These are phyloP conservation scores for Norana najaformis DNA, from an alignment of 2,888 invertebrate species.

Conservation along the genomic window DNA sequence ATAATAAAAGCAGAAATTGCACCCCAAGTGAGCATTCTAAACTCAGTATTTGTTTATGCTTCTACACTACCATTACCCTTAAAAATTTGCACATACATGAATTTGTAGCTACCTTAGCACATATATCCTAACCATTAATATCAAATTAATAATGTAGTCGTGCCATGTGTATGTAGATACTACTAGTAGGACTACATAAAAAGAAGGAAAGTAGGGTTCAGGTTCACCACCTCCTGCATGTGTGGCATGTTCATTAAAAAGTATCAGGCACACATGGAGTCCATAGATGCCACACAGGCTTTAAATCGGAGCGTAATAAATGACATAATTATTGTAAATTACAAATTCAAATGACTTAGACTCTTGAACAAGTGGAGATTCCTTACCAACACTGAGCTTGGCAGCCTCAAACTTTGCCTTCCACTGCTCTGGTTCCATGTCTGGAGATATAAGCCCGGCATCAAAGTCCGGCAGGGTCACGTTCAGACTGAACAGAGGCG, in stretches of 20 bases:
- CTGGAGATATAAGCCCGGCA: constrained; percentile 23
- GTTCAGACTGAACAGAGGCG: constrained; percentile 91
- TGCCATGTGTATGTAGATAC: neutral
- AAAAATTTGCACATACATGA: too few relatives aligned
- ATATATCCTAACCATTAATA: too few relatives aligned
- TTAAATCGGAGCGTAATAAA: neutral
- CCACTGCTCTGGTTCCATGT: constrained; percentile 25
- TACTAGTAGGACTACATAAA: neutral
- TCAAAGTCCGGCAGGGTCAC: constrained; percentile 83
- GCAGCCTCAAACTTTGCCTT: constrained; percentile 21
- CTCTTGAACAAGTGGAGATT: neutral
- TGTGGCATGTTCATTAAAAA: neutral
- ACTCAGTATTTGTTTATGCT: too few relatives aligned
- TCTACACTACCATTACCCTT: too few relatives aligned
- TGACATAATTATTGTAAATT: too few relatives aligned
- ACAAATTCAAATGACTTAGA: too few relatives aligned
- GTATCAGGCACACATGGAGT: neutral
- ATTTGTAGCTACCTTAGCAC: neutral
- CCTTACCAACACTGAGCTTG: constrained; percentile 28
- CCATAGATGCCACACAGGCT: neutral
- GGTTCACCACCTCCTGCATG: neutral
- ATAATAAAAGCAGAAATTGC: too few relatives aligned
- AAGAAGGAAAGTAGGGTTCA: neutral
- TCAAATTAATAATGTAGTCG: neutral
- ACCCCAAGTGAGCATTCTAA: too few relatives aligned